These are phyloP conservation scores for Hemicrepidius hirtus DNA, from an alignment of 2,888 invertebrate species.

Conservation along the genomic window DNA sequence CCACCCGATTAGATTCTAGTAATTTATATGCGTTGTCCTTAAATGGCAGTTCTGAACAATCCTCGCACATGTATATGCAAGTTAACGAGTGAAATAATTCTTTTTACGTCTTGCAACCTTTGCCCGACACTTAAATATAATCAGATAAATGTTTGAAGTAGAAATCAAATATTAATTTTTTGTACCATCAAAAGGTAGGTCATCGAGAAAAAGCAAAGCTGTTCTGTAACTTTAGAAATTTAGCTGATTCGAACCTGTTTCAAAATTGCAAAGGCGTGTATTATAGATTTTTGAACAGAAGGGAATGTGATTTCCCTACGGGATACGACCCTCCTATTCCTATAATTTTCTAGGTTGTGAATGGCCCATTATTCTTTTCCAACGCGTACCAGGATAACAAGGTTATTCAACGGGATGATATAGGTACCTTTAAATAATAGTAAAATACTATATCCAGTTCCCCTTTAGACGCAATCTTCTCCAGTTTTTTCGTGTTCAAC, in stretches of 20 bases:
- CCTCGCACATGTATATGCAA: neutral
- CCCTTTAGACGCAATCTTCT: no score
- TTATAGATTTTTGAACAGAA: constrained; percentile 11
- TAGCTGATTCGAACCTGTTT: neutral
- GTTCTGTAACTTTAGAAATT: neutral
- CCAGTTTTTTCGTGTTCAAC: no score
- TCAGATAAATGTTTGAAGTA: neutral
- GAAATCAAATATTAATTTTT: neutral
- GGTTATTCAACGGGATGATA: neutral
- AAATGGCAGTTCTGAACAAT: constrained; percentile 6
- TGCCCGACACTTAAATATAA: neutral
- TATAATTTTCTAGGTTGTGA: constrained; percentile 17
- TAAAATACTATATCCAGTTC: neutral
- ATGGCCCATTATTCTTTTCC: constrained; percentile 13
- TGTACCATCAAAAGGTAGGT: neutral
- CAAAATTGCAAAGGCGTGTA: constrained; percentile 5
- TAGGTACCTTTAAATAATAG: constrained; percentile 1
- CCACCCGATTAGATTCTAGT: neutral
- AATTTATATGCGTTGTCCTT: constrained; percentile 22
- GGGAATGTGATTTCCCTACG: constrained; percentile 2
- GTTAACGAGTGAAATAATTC: constrained; percentile 8
- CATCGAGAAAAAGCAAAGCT: neutral
- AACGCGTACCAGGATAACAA: neutral
- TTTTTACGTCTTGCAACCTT: neutral
- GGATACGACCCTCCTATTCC: constrained; percentile 2